Conservation (phyloP, 2,113 vertebrate genomes). For the Pogonocichla stellata region DNA sequence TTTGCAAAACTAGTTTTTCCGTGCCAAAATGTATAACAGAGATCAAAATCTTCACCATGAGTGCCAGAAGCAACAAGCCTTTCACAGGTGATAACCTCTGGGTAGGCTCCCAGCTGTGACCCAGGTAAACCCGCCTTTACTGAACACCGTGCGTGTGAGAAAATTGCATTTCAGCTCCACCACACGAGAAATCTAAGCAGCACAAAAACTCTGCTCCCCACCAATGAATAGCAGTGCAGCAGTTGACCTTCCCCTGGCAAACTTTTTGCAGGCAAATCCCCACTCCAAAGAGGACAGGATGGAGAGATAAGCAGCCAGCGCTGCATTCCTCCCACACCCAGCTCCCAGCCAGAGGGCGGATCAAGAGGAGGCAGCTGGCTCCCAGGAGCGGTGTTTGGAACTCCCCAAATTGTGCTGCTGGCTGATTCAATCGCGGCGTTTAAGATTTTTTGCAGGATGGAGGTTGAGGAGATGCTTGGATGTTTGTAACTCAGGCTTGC, state of each 20-base stretch:
- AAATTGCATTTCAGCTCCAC: accelerated
- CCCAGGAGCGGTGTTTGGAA: not conserved
- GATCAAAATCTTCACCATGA: conserved; percentile 6
- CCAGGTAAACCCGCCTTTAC: accelerated
- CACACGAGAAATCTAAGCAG: accelerated
- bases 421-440: not conserved
- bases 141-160: accelerated
- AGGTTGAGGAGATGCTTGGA: not conserved
- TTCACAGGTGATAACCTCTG: not conserved
- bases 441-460: not conserved
- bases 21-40: not conserved
- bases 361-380: not conserved
- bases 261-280: conserved; percentile 1
- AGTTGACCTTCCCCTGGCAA: not conserved
- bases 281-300: not conserved
- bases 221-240: not conserved
- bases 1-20: conserved; percentile 49
- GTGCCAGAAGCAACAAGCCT: not conserved
- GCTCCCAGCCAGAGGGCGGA: conserved; percentile 8
- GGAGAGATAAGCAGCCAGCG: conserved; percentile 23
- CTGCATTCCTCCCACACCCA: conserved; percentile 62
- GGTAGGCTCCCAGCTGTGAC: not conserved
- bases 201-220: accelerated
- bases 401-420: not conserved
- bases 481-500: not conserved